Evolutionary conservation across 2,888 invertebrate genomes (phyloP).

Genomic region (Drosophila macrospina): DNA sequence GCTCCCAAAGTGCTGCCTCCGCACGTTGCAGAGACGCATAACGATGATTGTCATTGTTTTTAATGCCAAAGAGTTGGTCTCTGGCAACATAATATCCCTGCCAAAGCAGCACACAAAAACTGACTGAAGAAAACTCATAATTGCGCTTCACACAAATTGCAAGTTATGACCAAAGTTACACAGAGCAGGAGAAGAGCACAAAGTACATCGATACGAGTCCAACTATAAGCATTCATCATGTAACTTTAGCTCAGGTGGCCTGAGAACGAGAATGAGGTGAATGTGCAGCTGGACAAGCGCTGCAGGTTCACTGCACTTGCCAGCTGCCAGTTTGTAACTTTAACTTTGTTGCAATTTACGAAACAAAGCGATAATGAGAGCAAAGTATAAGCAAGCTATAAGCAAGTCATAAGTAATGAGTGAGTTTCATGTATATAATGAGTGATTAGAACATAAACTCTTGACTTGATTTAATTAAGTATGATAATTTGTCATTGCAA

Average conservation of each 20-base stretch:
- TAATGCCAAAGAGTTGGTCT: slow-evolving; percentile 62
- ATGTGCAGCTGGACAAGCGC: slow-evolving; percentile 25
- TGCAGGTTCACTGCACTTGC: slow-evolving; percentile 44
- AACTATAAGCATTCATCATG: slow-evolving; percentile 60
- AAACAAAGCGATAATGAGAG: slow-evolving; percentile 43
- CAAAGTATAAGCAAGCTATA: not conserved
- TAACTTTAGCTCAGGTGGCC: slow-evolving; percentile 35
- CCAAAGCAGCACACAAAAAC: slow-evolving; percentile 39
- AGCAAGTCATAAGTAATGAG: not conserved
- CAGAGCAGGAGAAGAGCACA: not conserved
- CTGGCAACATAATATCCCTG: slow-evolving; percentile 58
- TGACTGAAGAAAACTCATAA: slow-evolving; percentile 75
- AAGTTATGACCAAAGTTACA: slow-evolving; percentile 73
- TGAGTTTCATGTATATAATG: too few relatives aligned
- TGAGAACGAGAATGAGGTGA: not conserved
- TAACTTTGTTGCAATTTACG: slow-evolving; percentile 40
- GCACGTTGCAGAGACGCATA: slow-evolving; percentile 29
- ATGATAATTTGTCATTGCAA: too few relatives aligned
- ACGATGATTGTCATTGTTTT: slow-evolving; percentile 66
- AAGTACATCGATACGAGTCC: slow-evolving; percentile 36
- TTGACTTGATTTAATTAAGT: not conserved
- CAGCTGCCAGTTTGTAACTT: slow-evolving; percentile 28
- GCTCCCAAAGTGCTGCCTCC: slow-evolving; percentile 55
- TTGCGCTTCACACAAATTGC: slow-evolving; percentile 77
- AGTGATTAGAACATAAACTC: not conserved